phyloP scores from a whole-genome alignment of 2,888 invertebrate genomes.

The Ethmia dodecea region DNA sequence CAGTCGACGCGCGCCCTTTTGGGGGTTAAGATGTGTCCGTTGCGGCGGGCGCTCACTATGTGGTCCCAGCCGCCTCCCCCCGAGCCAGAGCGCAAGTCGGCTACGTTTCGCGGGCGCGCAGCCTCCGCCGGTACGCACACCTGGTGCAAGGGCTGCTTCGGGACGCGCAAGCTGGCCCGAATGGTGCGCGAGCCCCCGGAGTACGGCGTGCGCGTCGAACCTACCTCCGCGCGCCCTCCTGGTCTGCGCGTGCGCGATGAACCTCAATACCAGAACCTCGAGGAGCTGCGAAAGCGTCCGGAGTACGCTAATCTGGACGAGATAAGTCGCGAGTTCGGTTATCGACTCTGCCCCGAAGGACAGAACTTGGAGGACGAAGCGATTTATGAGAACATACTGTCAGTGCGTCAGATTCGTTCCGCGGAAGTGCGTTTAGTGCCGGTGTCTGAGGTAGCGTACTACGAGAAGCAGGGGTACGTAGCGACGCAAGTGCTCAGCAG shows the following conservation, averaged over 20 bases:
- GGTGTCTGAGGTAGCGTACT: slow-evolving; percentile 70
- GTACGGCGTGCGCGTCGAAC: slow-evolving; percentile 65
- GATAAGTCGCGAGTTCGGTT: slow-evolving; percentile 72
- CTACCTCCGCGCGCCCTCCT: slow-evolving; percentile 47
- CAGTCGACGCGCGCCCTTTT: slow-evolving; percentile 76
- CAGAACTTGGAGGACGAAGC: slow-evolving; percentile 74
- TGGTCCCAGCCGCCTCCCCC: slow-evolving; percentile 73
- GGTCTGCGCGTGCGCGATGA: slow-evolving; percentile 62
- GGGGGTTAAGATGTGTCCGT: slow-evolving; percentile 77
- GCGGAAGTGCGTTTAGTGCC: slow-evolving; percentile 75
- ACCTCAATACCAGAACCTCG: slow-evolving; percentile 69
- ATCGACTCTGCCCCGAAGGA: slow-evolving; percentile 71
- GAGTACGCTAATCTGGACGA: slow-evolving; percentile 72
- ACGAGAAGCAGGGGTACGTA: slow-evolving; percentile 70
- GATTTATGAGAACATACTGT: slow-evolving; percentile 71
- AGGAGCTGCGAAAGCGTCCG: slow-evolving; percentile 65
- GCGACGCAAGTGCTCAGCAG: slow-evolving; percentile 69
- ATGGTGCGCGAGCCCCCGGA: slow-evolving; percentile 64
- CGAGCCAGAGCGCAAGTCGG: slow-evolving; percentile 42
- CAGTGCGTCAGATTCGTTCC: slow-evolving; percentile 69
- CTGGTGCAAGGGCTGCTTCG: slow-evolving; percentile 49
- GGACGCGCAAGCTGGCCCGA: slow-evolving; percentile 52
- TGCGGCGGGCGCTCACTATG: slow-evolving; percentile 72
- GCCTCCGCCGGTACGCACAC: slow-evolving; percentile 44
- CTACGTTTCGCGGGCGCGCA: slow-evolving; percentile 51